Evolutionary conservation across 2,113 vertebrate species (phyloP).

Genomic region (Budorcas taxicolor): DNA sequence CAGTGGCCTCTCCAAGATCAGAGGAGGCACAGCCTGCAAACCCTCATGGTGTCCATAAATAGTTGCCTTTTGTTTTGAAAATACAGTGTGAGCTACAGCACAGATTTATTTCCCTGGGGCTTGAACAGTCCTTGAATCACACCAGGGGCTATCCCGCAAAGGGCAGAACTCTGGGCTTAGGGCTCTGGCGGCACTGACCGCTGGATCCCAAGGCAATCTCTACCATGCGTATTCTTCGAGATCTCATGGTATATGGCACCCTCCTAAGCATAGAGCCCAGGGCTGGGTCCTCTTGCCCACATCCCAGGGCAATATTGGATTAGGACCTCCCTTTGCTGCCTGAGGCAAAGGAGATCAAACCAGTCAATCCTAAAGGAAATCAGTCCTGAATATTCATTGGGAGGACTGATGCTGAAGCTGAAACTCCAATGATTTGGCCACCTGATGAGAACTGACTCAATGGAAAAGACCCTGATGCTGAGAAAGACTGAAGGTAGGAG

Average conservation of each 20-base stretch:
- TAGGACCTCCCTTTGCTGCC: neutral
- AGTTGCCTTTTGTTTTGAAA: neutral
- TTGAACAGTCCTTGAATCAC: neutral
- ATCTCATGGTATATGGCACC: neutral
- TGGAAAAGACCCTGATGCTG: neutral
- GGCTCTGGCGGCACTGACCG: neutral
- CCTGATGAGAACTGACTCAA: neutral
- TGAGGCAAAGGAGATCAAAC: neutral
- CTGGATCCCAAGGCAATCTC: neutral
- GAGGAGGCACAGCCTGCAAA: neutral
- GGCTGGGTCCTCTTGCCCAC: neutral
- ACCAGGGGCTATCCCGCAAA: neutral
- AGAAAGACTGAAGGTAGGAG: neutral
- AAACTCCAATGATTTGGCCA: neutral
- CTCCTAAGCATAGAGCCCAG: neutral
- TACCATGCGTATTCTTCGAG: fast-evolving
- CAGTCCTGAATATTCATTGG: neutral
- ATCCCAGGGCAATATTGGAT: neutral
- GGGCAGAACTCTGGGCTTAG: neutral
- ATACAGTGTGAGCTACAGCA: neutral
- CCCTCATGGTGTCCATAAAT: neutral
- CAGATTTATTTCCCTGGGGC: neutral
- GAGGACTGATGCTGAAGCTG: neutral
- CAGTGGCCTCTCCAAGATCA: neutral
- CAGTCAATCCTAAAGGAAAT: neutral